A percentile compares a stretch with the other conserved stretches of the same genome.
Evolutionary conservation across 2,797 vertebrate species (phyloP).

Genomic region (Falco rusticolus): DNA sequence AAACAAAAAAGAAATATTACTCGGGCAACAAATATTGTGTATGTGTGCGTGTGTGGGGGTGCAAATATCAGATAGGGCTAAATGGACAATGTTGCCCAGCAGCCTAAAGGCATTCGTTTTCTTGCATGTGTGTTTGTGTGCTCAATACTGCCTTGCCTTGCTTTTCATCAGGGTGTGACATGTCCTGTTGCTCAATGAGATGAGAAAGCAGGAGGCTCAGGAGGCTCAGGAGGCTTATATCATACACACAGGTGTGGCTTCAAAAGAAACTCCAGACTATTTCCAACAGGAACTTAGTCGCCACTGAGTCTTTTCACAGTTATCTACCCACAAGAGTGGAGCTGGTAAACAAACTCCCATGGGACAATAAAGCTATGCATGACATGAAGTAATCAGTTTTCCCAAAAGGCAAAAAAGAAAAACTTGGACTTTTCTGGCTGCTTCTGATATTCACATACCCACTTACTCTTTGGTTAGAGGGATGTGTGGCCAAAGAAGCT

Average conservation of each 20-base stretch:
- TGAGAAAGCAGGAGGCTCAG: not conserved
- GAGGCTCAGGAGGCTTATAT: not conserved
- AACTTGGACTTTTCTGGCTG: not conserved
- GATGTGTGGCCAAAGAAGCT: not conserved
- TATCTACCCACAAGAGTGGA: not conserved
- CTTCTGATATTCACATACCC: not conserved
- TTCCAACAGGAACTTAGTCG: constrained; percentile 25
- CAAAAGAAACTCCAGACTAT: not conserved
- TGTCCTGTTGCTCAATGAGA: constrained; percentile 2
- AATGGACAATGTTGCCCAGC: not conserved
- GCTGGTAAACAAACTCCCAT: not conserved
- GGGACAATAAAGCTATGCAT: not conserved
- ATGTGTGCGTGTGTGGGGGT: not conserved
- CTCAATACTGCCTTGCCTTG: not conserved
- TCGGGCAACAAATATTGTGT: not conserved
- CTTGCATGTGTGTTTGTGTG: not conserved
- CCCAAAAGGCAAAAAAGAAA: not conserved
- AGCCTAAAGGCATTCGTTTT: not conserved
- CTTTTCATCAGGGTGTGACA: not conserved
- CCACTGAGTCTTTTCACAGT: not conserved
- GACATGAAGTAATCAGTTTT: not conserved
- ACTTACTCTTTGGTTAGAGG: not conserved
- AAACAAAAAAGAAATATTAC: not conserved
- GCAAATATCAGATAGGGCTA: not conserved
- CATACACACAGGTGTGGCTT: constrained; percentile 2